Conservation (phyloP, 2,888 invertebrate species). For the Harpalus rufipes region DNA sequence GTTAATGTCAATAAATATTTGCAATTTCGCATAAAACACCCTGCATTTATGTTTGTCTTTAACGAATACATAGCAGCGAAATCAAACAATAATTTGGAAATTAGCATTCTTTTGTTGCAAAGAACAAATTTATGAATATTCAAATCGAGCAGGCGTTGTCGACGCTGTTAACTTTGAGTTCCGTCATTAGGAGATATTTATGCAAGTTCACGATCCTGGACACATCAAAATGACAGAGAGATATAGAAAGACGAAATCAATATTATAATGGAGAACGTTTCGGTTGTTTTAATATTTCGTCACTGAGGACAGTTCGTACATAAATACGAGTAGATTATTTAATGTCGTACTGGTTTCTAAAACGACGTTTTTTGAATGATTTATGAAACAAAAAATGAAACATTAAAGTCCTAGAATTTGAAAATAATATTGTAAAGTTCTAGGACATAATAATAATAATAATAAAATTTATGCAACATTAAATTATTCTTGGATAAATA, state of each 20-base stretch:
- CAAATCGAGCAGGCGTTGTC: slow-evolving; percentile 26
- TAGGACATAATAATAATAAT: too few species aligned
- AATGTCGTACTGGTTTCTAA: too few species aligned
- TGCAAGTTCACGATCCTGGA: slow-evolving; percentile 37
- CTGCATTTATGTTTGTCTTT: slow-evolving; percentile 33
- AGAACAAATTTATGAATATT: slow-evolving; percentile 61
- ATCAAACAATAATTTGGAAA: slow-evolving; percentile 57
- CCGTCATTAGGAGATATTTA: slow-evolving; percentile 34
- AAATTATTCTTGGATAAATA: too few species aligned
- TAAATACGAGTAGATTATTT: too few species aligned
- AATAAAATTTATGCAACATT: too few species aligned
- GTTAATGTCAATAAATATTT: too few species aligned
- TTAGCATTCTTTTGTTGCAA: slow-evolving; percentile 59
- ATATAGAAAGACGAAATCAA: background rate
- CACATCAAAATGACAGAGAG: background rate
- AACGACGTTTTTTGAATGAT: too few species aligned
- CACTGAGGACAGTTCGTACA: too few species aligned
- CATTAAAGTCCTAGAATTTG: too few species aligned
- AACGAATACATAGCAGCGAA: slow-evolving; percentile 51
- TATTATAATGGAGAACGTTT: background rate
- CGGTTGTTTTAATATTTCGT: background rate
- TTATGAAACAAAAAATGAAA: too few species aligned
- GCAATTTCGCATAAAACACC: too few species aligned
- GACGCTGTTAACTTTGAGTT: slow-evolving; percentile 34
- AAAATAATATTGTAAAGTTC: too few species aligned